Evolutionary conservation across 2,113 vertebrate genomes (phyloP).

Genomic region (Anguilla rostrata): DNA sequence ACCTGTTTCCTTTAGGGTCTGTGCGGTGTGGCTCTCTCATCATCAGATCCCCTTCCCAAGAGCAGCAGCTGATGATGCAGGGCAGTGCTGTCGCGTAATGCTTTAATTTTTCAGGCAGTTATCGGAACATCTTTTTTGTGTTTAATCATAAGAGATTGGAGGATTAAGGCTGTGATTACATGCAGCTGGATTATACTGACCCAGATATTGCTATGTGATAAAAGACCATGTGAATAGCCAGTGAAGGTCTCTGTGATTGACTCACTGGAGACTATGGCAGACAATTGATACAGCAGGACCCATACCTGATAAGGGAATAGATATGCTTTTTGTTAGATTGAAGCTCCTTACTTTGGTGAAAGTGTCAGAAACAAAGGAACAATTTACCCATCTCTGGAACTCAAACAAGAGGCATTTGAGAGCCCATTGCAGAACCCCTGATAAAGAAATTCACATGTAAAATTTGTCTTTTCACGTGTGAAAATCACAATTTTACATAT

Average conservation of each 20-base stretch:
- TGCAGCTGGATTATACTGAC: slow-evolving; percentile 60
- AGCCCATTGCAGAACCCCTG: neutral
- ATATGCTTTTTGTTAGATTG: neutral
- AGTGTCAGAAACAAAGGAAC: neutral
- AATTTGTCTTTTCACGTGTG: too few species aligned
- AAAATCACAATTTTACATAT: too few species aligned
- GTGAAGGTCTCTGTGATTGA: neutral
- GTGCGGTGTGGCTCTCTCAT: neutral
- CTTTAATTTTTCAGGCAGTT: slow-evolving; percentile 44
- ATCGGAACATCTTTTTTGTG: slow-evolving; percentile 60
- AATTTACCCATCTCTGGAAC: neutral
- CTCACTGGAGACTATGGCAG: neutral
- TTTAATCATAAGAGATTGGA: slow-evolving; percentile 62
- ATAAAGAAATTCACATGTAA: too few species aligned
- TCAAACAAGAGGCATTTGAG: neutral
- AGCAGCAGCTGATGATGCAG: neutral
- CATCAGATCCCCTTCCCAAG: slow-evolving; percentile 18
- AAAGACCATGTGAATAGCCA: slow-evolving; percentile 23
- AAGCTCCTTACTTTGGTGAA: neutral
- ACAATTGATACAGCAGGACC: too few species aligned
- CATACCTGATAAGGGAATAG: neutral
- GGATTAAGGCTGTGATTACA: slow-evolving; percentile 61
- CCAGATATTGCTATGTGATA: slow-evolving; percentile 41
- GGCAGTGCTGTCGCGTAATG: slow-evolving; percentile 35
- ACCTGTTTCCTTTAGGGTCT: neutral